Base-by-base conservation (phyloP, 1,140 invertebrate species). In the Zeugodacus cucurbitae region DNA sequence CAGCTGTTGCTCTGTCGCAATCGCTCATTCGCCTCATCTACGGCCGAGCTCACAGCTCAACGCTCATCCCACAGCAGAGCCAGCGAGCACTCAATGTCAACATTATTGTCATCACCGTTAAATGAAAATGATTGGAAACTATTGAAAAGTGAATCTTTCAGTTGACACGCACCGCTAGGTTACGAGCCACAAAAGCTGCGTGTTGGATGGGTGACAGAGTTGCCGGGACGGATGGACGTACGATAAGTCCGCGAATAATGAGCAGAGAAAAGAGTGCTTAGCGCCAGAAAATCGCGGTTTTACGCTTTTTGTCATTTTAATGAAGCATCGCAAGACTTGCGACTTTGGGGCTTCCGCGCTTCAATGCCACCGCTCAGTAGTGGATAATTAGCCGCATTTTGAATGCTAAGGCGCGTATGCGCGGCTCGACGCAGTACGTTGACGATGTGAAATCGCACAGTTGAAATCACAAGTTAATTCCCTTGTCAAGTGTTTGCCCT, bases 391-490 rank as follows among this genome's bases (percentile, higher is more conserved):
- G 91, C 91, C 37, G 44, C 87, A 67, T 87, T 87, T 58, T 62
- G 32, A 87, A 70, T 70, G 87, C 87, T 87, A 87, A 87, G 34
- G 37, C 87, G 59, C 62, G 59, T 67, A n/a, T 87, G 32, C 17
- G 11, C 70, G 5, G 37, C 2, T 34, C 34, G 10, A 20, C 22
- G 74, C n/a, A 6, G 74, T 6, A 48, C 0, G 48, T 22, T 70
- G 59, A 22, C 82, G 89, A 90, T 92, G 91, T 92, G 91, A 92
- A 92, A 89, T 91, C 88, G 89, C 91, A 90, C 91, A 92, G 91
- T 92, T 92, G 91, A 91, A 92, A 92, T 90, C 91, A 92, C 91
- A 92, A 92, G 91, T 91, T 92, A 92, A 91, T 87, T 87, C 87
- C 62, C 37, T 87, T 62, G 87, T 87, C 37, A 87, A 91, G 91